Percentiles rank a stretch among this genome's conserved stretches.
Evolutionary conservation across 2,888 invertebrate species (phyloP).

Genomic region (Tachina grossa): DNA sequence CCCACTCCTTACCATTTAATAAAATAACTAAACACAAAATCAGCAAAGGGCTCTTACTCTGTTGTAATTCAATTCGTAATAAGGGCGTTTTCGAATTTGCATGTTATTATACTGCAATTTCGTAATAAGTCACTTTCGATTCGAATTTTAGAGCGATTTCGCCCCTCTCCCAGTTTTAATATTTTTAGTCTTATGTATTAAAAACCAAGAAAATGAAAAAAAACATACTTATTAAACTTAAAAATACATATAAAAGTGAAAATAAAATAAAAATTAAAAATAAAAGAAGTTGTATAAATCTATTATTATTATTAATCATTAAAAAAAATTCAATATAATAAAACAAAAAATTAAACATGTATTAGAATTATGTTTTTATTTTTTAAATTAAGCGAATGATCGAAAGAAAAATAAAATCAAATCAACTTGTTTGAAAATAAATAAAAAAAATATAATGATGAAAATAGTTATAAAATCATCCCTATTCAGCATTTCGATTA

Average conservation of each 20-base stretch:
- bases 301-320: conserved; percentile 58
- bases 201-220: conserved; percentile 19
- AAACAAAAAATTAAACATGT: conserved; percentile 41
- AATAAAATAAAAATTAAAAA: conserved; percentile 22
- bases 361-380: conserved; percentile 57
- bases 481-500: no score
- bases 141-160: no score
- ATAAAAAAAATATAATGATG: conserved; percentile 45
- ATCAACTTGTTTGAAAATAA: conserved; percentile 58
- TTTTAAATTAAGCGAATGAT: conserved; percentile 40
- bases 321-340: conserved; percentile 27
- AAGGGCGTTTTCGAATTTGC: no score
- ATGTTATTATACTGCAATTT: no score
- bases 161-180: conserved; percentile 66
- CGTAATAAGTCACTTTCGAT: no score
- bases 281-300: conserved; percentile 61
- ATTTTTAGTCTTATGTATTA: conserved; percentile 55
- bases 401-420: conserved; percentile 41
- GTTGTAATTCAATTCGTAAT: no score
- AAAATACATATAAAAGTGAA: conserved; percentile 38
- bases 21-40: conserved; percentile 68
- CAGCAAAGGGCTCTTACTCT: conserved; percentile 37
- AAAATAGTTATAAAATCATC: conserved; percentile 19
- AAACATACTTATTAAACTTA: conserved; percentile 46
- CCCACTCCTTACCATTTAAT: conserved; percentile 24